Conservation (phyloP, 2,113 vertebrate species). For the Urocynchramus pylzowi region DNA sequence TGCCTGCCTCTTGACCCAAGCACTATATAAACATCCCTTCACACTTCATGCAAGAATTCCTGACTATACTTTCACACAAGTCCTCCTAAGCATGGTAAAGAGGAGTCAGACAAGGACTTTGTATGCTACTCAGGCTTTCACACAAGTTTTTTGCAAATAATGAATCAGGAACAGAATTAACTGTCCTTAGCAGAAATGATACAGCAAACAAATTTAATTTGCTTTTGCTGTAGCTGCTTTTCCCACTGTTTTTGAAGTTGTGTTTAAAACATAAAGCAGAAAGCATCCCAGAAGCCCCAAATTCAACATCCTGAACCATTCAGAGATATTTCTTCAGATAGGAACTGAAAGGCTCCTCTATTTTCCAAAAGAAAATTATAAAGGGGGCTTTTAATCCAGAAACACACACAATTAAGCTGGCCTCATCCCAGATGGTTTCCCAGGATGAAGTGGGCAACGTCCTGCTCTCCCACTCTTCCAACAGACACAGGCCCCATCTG, state of each 20-base stretch:
- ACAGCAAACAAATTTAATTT: background rate
- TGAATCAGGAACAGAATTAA: background rate
- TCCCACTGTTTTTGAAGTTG: background rate
- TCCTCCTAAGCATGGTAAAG: background rate
- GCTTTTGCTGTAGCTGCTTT: background rate
- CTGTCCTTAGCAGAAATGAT: background rate
- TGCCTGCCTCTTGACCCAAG: fast-evolving
- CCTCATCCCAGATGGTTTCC: background rate
- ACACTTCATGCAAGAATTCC: background rate
- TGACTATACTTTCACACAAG: background rate
- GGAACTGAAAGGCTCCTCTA: background rate
- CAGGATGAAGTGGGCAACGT: fast-evolving
- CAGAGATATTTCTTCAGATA: background rate
- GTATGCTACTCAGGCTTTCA: background rate
- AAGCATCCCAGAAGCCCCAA: background rate
- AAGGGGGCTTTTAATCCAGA: background rate
- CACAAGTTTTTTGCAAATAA: background rate
- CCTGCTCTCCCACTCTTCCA: background rate
- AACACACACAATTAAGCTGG: background rate
- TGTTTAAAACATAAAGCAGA: background rate
- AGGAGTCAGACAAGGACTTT: background rate
- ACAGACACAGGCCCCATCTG: background rate
- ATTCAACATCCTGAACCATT: background rate
- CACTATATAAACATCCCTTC: background rate
- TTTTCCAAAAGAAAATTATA: background rate